A percentile compares a stretch with the other conserved stretches of the same genome.
Evolutionary conservation across 2,113 vertebrate species (phyloP).

Genomic region (Scolopax mira): DNA sequence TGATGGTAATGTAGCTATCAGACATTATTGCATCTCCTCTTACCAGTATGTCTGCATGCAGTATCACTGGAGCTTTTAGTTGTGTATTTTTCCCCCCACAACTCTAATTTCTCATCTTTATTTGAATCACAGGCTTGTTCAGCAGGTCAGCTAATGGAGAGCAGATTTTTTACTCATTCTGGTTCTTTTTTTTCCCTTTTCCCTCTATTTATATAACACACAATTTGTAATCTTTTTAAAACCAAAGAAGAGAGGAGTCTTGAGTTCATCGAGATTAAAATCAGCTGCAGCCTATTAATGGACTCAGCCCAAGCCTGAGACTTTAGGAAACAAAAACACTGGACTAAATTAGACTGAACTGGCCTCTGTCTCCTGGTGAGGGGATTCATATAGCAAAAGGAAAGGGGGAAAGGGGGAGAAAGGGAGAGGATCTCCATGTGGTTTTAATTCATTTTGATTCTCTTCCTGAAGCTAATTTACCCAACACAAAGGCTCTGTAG

Average conservation of each 20-base stretch:
- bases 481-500: slow-evolving; percentile 71
- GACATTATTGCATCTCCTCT: slow-evolving; percentile 1
- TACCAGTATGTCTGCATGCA: background rate
- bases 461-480: slow-evolving; percentile 76
- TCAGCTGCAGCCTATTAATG: slow-evolving; percentile 80
- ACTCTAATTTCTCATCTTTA: slow-evolving; percentile 52
- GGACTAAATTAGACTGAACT: slow-evolving; percentile 75
- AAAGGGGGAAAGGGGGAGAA: slow-evolving; percentile 29
- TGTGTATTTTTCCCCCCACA: background rate
- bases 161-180: slow-evolving; percentile 61
- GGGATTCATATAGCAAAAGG: slow-evolving; percentile 48
- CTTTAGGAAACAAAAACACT: slow-evolving; percentile 80
- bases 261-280: slow-evolving; percentile 78
- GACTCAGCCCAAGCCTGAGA: slow-evolving; percentile 69
- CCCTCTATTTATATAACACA: slow-evolving; percentile 67
- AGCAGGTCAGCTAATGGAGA: slow-evolving; percentile 59
- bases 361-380: slow-evolving; percentile 72
- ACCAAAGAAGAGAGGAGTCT: slow-evolving; percentile 67
- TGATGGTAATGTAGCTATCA: background rate
- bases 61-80: slow-evolving; percentile 24
- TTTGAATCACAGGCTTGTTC: slow-evolving; percentile 54
- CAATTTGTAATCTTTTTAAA: slow-evolving; percentile 78
- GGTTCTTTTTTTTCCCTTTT: slow-evolving; percentile 18
- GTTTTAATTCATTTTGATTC: slow-evolving; percentile 78
- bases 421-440: slow-evolving; percentile 73